Conservation (phyloP, 1,140 invertebrate genomes). For the Drosophila kurseongensis region DNA sequence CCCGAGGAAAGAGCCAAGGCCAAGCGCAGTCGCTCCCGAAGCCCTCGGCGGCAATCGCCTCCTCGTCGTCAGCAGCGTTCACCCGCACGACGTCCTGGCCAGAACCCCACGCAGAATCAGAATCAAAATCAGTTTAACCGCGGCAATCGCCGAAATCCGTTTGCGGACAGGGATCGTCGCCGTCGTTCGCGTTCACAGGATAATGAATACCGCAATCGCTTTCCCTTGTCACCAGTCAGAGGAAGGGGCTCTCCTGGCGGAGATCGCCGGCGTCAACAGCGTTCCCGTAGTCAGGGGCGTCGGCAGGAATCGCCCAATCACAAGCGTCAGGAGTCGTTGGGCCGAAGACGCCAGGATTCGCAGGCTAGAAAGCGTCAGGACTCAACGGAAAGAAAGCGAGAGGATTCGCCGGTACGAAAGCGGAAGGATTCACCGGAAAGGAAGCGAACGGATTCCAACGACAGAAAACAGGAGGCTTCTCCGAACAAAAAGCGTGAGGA, state of each 20-base stretch:
- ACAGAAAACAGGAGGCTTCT: conserved; percentile 7
- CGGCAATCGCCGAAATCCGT: conserved; percentile 65
- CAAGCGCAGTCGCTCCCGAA: conserved; percentile 51
- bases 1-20: conserved; percentile 34
- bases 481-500: conserved; percentile 14
- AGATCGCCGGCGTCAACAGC: conserved; percentile 55
- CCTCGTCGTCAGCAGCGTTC: conserved; percentile 56
- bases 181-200: conserved; percentile 69
- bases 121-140: conserved; percentile 49
- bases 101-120: conserved; percentile 18
- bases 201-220: conserved; percentile 72
- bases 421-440: not conserved
- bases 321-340: conserved; percentile 24
- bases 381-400: conserved; percentile 13
- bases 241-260: conserved; percentile 50
- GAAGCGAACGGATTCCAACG: conserved; percentile 3
- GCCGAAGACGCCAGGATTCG: conserved; percentile 28
- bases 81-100: conserved; percentile 36
- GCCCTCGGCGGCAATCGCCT: conserved; percentile 59
- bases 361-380: conserved; percentile 16
- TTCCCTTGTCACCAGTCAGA: conserved; percentile 68
- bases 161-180: conserved; percentile 69
- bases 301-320: conserved; percentile 50
- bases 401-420: conserved; percentile 10
- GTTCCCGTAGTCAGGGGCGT: conserved; percentile 60